Base-by-base conservation (phyloP, 2,797 vertebrate genomes). In the Nothura maculosa region DNA sequence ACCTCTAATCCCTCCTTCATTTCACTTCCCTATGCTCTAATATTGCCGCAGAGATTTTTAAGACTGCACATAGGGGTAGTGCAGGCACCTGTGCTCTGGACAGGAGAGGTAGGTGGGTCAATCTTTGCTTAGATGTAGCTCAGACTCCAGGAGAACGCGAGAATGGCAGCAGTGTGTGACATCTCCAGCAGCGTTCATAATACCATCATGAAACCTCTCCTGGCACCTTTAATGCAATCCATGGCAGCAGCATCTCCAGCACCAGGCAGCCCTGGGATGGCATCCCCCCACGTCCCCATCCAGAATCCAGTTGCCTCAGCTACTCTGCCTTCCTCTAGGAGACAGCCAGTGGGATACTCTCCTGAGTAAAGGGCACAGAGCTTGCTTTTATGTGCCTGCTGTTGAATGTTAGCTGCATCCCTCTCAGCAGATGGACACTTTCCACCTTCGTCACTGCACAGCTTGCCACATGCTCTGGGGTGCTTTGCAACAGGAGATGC, bases 401-500 rank as follows among this genome's bases (percentile, higher is more conserved):
- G 52, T 81, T 85, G 81, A 75, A 78, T n/a, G 34, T 89, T 60
- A 83, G 63, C 55, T 67, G 75, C 0, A 2, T 81, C 80, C 66
- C 61, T 45, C 52, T 82, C 1, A 1, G 57, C 52, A 61, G 54
- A 40, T n/a, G 75, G 42, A 79, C 42, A 6, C 81, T 77, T 89
- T 24, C 55, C 66, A 42, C 88, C 77, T 60, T 69, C 54, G 42
- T 79, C 2, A 12, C 55, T 52, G 28, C 0, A 6, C 2, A 7
- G 52, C 58, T 55, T 7, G 4, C 70, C 60, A 17, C 2, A 1
- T 32, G 28, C 16, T 36, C 43, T 0, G 0, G 66, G 5, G 1
- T 76, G 85, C 55, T 73, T 38, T 67, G 69, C 0, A 0, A 25
- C 52, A 10, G 2, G 4, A 61, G 68, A 40, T 4, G 2, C 57